Evolutionary conservation across 2,888 invertebrate species (phyloP), one percentile per base, ranked within the genome.

Genomic region (Lasioglossum morio): DNA sequence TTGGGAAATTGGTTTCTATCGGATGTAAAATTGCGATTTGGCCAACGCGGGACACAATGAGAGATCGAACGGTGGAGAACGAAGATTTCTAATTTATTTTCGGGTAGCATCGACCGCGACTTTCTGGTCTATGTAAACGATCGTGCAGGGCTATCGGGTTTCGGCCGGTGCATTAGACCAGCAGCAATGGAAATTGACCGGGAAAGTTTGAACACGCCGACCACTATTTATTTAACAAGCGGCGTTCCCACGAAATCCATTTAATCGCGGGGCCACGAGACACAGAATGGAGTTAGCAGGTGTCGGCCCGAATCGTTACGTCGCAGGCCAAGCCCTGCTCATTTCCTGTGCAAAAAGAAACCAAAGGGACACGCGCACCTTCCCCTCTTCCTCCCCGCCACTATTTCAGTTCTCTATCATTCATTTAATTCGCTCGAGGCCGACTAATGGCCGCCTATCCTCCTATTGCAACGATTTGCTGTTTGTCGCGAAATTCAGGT

Each of bases 331-430:
- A 92, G 92, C 92, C 92, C 89, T 84, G 81, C 87, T 91, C 90
- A 90, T 92, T 92, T 92, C 92, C 92, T 89, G 88, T 78, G 82
- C 75, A 90, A 89, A 91, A 91, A 89, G 87, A 89, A 90, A 87
- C 89, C 84, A 87, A 91, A 84, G 79, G 27, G 27, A 60, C 60
- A 14, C 60, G 27, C 12, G 27, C 27, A 23, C 27, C 27, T 27
- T 14, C 27, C 27, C 60, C 60, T 4, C 60, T 16, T 16, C 60
- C 14, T 4, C 60, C 4, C 4, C 60, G 2, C 19, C 19, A 0
- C 27, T 12, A 16, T 60, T 27, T 4, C 34, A 34, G 8, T 66
- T 19, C 66, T 30, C 16, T 66, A 8, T 66, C 8, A 19, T 66
- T 34, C 66, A 34, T 30, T 66, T 66, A 30, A 66, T 30, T 66